phyloP scores from a whole-genome alignment of 2,888 invertebrate genomes.

The Ecdyonurus torrentis region DNA sequence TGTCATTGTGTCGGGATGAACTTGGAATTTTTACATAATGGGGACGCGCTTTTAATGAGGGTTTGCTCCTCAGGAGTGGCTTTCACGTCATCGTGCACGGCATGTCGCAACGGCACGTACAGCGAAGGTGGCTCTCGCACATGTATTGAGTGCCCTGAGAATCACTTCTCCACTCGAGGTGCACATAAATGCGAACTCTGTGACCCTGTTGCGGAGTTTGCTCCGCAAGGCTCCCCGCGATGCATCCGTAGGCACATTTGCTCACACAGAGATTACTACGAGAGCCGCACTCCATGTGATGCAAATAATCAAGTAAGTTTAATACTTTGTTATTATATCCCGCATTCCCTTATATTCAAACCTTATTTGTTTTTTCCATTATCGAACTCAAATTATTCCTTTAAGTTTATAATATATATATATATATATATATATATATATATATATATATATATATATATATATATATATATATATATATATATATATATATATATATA shows the following conservation, averaged over 20 bases:
- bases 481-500: no score
- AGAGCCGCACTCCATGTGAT: conserved; percentile 30
- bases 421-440: conserved; percentile 2
- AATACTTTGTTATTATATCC: not conserved
- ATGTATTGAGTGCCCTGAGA: conserved; percentile 29
- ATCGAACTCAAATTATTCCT: not conserved
- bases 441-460: conserved; percentile 4
- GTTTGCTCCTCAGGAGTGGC: conserved; percentile 29
- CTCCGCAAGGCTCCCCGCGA: conserved; percentile 26
- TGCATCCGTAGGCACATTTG: conserved; percentile 31
- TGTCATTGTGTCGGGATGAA: no score
- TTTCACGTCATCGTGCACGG: conserved; percentile 32
- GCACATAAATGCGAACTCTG: conserved; percentile 28
- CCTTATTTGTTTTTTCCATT: not conserved
- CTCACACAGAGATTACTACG: conserved; percentile 31
- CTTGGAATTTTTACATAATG: no score
- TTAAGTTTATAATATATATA: not conserved
- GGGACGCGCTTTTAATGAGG: no score
- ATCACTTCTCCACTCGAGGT: conserved; percentile 28
- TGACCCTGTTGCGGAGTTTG: conserved; percentile 24
- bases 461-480: not conserved
- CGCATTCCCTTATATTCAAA: not conserved
- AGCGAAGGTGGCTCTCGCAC: conserved; percentile 23
- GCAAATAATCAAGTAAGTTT: conserved; percentile 23
- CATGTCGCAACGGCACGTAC: conserved; percentile 25